Evolutionary conservation across 2,113 vertebrate species (phyloP).

Genomic region (Callithrix jacchus): DNA sequence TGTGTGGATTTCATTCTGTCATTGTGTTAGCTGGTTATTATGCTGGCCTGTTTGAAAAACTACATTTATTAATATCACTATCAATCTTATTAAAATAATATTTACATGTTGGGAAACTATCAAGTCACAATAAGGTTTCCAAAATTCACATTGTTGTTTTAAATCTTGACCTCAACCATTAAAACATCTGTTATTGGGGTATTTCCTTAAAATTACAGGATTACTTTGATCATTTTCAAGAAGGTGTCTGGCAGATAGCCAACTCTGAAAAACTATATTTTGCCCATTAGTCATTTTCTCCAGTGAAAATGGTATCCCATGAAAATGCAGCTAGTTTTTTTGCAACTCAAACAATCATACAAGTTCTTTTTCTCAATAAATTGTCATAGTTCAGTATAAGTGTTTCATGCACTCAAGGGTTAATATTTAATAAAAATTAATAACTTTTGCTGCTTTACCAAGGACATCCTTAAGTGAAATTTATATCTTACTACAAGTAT

Average conservation of each 20-base stretch:
- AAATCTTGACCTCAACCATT: neutral
- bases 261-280: neutral
- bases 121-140: neutral
- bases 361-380: neutral
- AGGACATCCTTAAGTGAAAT: neutral
- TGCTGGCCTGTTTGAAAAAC: too few relatives aligned
- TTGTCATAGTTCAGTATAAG: neutral
- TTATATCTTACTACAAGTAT: neutral
- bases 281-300: neutral
- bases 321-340: neutral
- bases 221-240: neutral
- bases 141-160: neutral
- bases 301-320: neutral
- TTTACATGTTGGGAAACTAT: neutral
- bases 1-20: too few relatives aligned
- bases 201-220: neutral
- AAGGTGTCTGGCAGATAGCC: neutral
- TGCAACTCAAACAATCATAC: neutral
- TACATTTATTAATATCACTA: neutral
- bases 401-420: neutral
- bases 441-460: neutral
- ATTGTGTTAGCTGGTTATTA: too few relatives aligned
- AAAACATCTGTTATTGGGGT: neutral
- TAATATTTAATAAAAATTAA: neutral
- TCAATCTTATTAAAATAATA: neutral